Base-by-base conservation (phyloP, 2,888 invertebrate species). In the Calameuta idolon region DNA sequence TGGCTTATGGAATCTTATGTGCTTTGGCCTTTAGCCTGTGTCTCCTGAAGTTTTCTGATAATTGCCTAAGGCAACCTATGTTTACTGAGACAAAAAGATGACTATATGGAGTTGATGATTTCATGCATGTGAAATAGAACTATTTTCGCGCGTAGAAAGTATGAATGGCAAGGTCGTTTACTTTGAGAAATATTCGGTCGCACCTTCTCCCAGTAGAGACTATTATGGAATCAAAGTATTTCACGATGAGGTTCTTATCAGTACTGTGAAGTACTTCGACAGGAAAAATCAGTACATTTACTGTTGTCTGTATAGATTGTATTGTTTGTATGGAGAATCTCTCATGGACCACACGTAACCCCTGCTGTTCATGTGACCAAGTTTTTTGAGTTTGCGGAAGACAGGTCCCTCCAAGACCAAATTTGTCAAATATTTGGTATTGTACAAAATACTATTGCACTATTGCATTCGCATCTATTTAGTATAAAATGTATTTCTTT, bases 161-260 rank as follows among this genome's bases (percentile, higher is more conserved):
- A 90, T 89, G 89, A 86, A 76, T 73, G 80, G 78, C 75, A 85
- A 85, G 76, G 75, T 82, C 31, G 83, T 83, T 77, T 87, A 87
- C 81, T 85, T 90, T 75, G 88, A 89, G 78, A 89, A 87, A 79
- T 90, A 89, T 86, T 83, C 87, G 37, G 85, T 89, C 55, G 90
- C 90, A 77, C 90, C 90, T 76, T 81, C 88, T 68, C 90, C 90
- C 11, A 90, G 88, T 81, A 86, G 91, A 83, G 91, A 91, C 78
- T 91, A 91, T 77, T 91, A 89, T 83, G 90, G 87, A 31, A 81
- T 91, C 11, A 88, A 83, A 83, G 83, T 90, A 78, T 76, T 85
- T 35, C 74, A 82, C 11, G 82, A 89, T 78, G 83, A 90, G 86
- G 91, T 90, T 71, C 15, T 71, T 23, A 33, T 71, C 71, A 5